These are phyloP conservation scores for Artibeus lituratus DNA, from an alignment of 2,797 vertebrate species.

Conservation along the genomic window DNA sequence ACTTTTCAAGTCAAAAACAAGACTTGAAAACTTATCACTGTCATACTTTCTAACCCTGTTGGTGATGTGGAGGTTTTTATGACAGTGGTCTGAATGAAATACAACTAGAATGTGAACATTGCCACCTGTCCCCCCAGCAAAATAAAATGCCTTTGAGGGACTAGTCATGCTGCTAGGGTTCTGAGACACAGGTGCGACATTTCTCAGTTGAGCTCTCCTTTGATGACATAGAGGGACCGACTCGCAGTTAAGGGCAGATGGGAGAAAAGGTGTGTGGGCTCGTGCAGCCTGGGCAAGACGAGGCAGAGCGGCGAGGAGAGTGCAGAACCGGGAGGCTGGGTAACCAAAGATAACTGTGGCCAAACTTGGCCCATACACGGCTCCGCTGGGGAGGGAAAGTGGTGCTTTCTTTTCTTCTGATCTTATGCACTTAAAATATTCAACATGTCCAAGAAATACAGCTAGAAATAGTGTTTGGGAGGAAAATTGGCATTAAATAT, in stretches of 20 bases:
- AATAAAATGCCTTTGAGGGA: neutral
- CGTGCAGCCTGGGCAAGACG: neutral
- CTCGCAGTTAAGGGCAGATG: neutral
- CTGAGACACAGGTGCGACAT: neutral
- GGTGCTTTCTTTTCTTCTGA: neutral
- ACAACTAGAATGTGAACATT: neutral
- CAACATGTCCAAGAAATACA: neutral
- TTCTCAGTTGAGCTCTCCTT: neutral
- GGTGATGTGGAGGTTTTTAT: neutral
- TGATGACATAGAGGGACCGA: neutral
- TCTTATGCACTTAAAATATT: neutral
- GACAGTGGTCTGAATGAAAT: neutral
- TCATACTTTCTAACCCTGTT: neutral
- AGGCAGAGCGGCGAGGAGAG: neutral
- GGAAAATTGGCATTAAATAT: neutral
- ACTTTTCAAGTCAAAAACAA: neutral
- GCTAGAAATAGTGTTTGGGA: neutral
- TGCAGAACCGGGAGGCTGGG: neutral
- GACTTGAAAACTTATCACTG: neutral
- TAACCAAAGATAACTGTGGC: neutral
- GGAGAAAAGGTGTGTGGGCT: neutral
- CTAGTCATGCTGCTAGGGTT: neutral
- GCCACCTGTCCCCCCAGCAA: neutral
- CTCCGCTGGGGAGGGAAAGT: neutral
- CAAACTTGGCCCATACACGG: neutral